A percentile compares a stretch with the other conserved stretches of the same genome.
These are phyloP conservation scores for Callimorpha dominula DNA, from an alignment of 2,888 invertebrate species.

Conservation along the genomic window DNA sequence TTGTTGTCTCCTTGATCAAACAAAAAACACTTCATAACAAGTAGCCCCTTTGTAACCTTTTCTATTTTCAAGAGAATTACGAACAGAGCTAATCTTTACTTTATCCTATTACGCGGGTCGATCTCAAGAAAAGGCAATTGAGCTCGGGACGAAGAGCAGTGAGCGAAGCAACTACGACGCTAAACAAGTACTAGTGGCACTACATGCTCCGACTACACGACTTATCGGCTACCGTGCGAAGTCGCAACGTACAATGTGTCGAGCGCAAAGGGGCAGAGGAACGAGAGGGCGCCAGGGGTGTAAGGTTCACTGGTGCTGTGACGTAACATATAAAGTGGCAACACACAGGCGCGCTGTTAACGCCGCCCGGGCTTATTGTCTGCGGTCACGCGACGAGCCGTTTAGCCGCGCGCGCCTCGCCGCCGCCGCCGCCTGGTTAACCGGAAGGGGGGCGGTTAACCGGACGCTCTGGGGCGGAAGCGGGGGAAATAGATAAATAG, in stretches of 20 bases:
- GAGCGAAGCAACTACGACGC: constrained; percentile 56
- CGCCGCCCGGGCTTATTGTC: constrained; percentile 86
- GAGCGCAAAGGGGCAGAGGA: constrained; percentile 38
- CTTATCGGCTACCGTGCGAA: constrained; percentile 66
- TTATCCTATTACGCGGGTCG: constrained; percentile 81
- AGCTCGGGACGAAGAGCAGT: constrained; percentile 67
- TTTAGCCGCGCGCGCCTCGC: constrained; percentile 84
- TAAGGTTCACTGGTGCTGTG: constrained; percentile 55
- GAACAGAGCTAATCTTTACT: constrained; percentile 81
- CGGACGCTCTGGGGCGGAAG: constrained; percentile 86
- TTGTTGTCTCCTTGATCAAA: constrained; percentile 31
- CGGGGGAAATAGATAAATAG: constrained; percentile 87
- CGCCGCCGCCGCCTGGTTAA: constrained; percentile 84
- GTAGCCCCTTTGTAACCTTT: constrained; percentile 65
- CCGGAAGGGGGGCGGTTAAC: constrained; percentile 87
- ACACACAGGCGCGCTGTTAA: constrained; percentile 86
- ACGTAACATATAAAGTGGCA: constrained; percentile 86
- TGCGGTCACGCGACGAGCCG: constrained; percentile 87
- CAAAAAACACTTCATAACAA: constrained; percentile 56
- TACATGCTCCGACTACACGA: constrained; percentile 75
- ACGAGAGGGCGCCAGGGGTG: constrained; percentile 43
- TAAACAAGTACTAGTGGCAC: constrained; percentile 73
- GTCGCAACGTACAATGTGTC: constrained; percentile 49
- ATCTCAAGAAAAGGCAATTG: constrained; percentile 83
- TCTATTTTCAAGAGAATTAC: constrained; percentile 74